phyloP scores from a whole-genome alignment of 2,113 vertebrate species.

The Camarhynchus parvulus region DNA sequence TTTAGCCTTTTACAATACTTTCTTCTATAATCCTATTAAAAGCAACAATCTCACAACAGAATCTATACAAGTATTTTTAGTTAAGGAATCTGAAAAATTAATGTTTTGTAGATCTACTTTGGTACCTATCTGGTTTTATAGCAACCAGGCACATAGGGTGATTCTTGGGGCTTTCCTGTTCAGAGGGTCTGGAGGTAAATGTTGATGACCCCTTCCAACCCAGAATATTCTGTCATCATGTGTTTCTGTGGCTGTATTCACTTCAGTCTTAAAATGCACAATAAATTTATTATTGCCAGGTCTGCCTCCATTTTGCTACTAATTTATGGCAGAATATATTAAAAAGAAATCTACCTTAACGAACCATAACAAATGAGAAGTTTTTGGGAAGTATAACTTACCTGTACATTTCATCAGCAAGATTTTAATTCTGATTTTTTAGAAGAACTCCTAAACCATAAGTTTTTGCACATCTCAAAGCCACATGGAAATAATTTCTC shows the following conservation, averaged over 20 bases:
- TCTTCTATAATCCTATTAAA: neutral
- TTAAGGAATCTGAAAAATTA: neutral
- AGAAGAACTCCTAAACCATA: neutral
- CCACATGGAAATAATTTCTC: neutral
- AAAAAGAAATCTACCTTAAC: neutral
- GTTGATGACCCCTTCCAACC: neutral
- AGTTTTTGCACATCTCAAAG: neutral
- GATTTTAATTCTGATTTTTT: neutral
- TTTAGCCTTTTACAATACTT: neutral
- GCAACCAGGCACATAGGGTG: neutral
- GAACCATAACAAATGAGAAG: neutral
- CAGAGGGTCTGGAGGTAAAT: neutral
- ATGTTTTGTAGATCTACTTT: neutral
- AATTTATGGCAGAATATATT: neutral
- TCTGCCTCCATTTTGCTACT: neutral
- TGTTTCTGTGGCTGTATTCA: neutral
- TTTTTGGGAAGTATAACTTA: neutral
- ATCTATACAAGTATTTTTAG: neutral
- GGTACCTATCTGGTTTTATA: neutral
- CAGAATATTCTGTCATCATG: neutral
- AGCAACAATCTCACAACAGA: neutral
- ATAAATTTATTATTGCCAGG: neutral
- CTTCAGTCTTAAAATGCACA: neutral
- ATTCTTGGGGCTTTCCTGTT: neutral
- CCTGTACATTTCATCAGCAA: neutral